Evolutionary conservation across 92 coral and sea anemone species (phyloP), one percentile per base, ranked within the genome.

Genomic region (Zoanthus solanderi): DNA sequence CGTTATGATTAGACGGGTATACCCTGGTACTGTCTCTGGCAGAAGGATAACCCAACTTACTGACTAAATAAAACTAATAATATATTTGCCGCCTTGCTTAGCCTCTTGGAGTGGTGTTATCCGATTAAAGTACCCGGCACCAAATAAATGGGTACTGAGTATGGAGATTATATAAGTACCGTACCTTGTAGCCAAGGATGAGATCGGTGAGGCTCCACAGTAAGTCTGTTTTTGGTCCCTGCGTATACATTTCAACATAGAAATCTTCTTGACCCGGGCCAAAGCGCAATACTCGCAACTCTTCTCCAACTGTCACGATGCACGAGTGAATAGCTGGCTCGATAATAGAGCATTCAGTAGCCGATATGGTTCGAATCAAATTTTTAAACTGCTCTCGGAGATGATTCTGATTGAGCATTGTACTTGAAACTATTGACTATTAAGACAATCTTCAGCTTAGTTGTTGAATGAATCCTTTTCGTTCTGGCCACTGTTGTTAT

Each of bases 241-340:
- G 61, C 8, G 58, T 56, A 23, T 81, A 81, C 85, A 81, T 81
- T 37, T 81, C 85, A 9, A 81, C 75, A 52, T 66, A 81, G 29
- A 81, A 81, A 46, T 81, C 76, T 17, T 81, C 85, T 44, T 81
- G 75, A 17, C 65, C 85, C 8, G 85, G 85, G 10, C 85, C 85
- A 18, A 81, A 65, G 46, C 85, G 85, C 45, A 81, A 71, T 7
- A 81, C 85, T 5, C 44, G 44, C 18, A 81, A 30, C 15, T 67
- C 85, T 46, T 81, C 85, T 15, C 85, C 85, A 18, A 81, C 34
- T 37, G 75, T 81, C 46, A 81, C 85, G 7, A 81, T 81, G 29
- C 85, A 67, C 23, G 85, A 81, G 17, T 81, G 85, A 45, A 81
- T 65, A 9, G 32, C 15, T 1, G 85, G 85, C 14, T 81, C 85